Evolutionary conservation across 2,113 vertebrate genomes (phyloP).

Genomic region (Dasypus novemcinctus): DNA sequence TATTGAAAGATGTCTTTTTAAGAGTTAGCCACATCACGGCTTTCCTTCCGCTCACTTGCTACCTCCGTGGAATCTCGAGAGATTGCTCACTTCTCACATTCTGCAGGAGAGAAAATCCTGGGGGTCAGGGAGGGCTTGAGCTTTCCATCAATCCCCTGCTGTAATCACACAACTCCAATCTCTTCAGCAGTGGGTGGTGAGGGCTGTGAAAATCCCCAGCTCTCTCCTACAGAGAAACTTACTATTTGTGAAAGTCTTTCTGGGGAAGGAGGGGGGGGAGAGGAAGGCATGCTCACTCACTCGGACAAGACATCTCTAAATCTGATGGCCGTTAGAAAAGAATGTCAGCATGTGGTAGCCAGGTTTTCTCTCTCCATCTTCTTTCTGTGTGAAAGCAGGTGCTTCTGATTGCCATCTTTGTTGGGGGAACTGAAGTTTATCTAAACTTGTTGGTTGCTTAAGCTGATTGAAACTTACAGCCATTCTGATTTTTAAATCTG

Average conservation of each 20-base stretch:
- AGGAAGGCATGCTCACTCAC: neutral
- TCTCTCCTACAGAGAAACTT: neutral
- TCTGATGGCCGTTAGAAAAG: neutral
- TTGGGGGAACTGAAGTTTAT: neutral
- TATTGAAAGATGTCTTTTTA: neutral
- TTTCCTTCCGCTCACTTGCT: neutral
- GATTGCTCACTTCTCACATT: too few relatives aligned
- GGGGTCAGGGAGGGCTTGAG: neutral
- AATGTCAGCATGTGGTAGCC: neutral
- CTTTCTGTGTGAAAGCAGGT: neutral
- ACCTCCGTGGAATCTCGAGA: rapidly evolving
- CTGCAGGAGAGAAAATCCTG: neutral
- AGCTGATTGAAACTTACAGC: neutral
- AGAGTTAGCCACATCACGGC: rapidly evolving
- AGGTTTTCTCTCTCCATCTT: rapidly evolving
- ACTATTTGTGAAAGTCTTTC: too few relatives aligned
- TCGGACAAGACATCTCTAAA: rapidly evolving
- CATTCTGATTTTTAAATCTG: neutral
- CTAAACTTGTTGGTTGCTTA: rapidly evolving
- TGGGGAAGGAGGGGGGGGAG: neutral
- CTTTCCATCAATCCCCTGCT: rapidly evolving
- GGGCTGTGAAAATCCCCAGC: neutral
- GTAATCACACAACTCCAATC: neutral
- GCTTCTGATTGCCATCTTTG: neutral
- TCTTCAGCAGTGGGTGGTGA: rapidly evolving